A percentile compares a stretch with the other conserved stretches of the same genome.
These are phyloP conservation scores for Ctenicera cuprea DNA, from an alignment of 2,888 invertebrate genomes.

Conservation along the genomic window DNA sequence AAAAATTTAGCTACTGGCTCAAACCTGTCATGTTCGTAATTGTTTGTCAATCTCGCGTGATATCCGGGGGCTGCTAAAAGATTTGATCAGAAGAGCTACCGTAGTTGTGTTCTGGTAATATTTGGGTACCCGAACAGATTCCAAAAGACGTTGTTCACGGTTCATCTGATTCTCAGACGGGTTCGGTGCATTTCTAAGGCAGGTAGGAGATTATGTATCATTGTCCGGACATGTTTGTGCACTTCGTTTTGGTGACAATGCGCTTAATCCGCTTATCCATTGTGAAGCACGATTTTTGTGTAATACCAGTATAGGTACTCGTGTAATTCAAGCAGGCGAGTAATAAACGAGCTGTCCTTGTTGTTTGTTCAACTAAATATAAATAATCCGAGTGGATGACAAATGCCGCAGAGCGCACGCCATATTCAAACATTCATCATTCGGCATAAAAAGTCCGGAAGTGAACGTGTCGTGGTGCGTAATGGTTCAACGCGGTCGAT, in stretches of 20 bases:
- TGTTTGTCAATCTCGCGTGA: constrained; percentile 61
- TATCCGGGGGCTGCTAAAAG: constrained; percentile 36
- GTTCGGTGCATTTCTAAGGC: constrained; percentile 35
- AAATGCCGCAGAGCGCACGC: constrained; percentile 58
- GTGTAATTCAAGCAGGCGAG: constrained; percentile 60
- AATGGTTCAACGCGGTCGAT: constrained; percentile 68
- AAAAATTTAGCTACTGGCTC: constrained; percentile 54
- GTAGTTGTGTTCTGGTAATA: constrained; percentile 15
- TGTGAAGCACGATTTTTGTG: constrained; percentile 43
- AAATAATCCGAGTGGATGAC: constrained; percentile 64
- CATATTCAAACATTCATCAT: constrained; percentile 61
- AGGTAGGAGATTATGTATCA: constrained; percentile 55
- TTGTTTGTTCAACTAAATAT: constrained; percentile 61
- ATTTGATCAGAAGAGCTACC: constrained; percentile 35
- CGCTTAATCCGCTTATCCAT: constrained; percentile 64
- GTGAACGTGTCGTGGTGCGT: constrained; percentile 64
- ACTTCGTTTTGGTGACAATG: constrained; percentile 63
- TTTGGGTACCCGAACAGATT: constrained; percentile 31
- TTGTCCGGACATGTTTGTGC: constrained; percentile 61
- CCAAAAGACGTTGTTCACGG: constrained; percentile 14
- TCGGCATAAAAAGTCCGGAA: constrained; percentile 62
- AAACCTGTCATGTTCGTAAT: constrained; percentile 55
- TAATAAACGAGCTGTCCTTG: constrained; percentile 62
- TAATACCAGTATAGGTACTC: constrained; percentile 52
- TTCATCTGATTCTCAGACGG: constrained; percentile 19